Percentiles rank a stretch among this genome's conserved stretches.
These are phyloP conservation scores for Coregonus clupeaformis DNA, from an alignment of 2,113 vertebrate genomes.

Conservation along the genomic window DNA sequence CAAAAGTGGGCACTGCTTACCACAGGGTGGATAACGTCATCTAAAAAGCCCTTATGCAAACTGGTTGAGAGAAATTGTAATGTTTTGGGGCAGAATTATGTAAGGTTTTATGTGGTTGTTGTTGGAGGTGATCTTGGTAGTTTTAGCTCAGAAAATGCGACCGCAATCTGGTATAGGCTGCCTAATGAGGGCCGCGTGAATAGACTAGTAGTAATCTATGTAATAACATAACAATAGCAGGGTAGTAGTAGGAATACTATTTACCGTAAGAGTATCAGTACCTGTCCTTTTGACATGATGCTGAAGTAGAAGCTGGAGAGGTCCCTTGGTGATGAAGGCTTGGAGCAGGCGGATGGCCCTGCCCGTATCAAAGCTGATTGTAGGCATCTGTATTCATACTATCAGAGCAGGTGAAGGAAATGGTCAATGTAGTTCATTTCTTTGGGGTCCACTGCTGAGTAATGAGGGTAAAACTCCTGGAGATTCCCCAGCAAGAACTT, in stretches of 20 bases:
- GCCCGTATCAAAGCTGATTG: slow-evolving; percentile 85
- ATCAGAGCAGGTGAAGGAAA: slow-evolving; percentile 88
- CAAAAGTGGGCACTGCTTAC: no score
- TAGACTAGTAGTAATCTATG: background rate
- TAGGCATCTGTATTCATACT: slow-evolving; percentile 90
- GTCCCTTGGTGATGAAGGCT: slow-evolving; percentile 84
- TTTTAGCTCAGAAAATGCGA: no score
- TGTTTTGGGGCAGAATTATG: no score
- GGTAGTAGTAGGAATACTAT: background rate
- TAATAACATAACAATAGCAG: no score
- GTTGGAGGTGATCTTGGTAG: no score
- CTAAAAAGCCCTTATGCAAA: no score
- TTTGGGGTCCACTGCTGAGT: slow-evolving; percentile 79
- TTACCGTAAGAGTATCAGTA: slow-evolving; percentile 46
- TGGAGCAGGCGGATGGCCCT: slow-evolving; percentile 85
- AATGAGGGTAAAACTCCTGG: slow-evolving; percentile 81
- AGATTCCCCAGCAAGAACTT: slow-evolving; percentile 91
- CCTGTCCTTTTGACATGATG: slow-evolving; percentile 93
- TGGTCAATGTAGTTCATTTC: slow-evolving; percentile 93
- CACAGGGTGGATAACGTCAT: no score
- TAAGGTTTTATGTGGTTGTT: no score
- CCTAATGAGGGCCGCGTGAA: no score
- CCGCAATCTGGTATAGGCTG: no score
- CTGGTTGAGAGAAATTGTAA: no score
- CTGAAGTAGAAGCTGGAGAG: slow-evolving; percentile 96